These are phyloP conservation scores for Ictalurus furcatus DNA, from an alignment of 2,113 vertebrate species.

Conservation along the genomic window DNA sequence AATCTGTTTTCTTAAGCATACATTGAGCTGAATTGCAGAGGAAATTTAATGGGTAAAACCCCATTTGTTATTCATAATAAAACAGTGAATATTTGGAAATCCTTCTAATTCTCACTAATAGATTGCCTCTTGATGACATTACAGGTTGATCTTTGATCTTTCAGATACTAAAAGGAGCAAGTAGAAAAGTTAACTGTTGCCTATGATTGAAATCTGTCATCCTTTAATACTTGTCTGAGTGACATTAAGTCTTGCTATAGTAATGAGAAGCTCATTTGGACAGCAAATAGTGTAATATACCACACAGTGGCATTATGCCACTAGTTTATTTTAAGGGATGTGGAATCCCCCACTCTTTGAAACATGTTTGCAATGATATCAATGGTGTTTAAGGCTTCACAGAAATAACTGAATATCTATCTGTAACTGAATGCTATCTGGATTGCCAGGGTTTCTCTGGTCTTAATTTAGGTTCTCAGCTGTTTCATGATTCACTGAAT, in stretches of 20 bases:
- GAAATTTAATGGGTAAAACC: conserved; percentile 25
- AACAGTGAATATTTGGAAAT: conserved; percentile 32
- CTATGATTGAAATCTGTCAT: conserved; percentile 3
- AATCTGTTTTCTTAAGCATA: conserved; percentile 43
- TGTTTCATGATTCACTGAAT: conserved; percentile 9
- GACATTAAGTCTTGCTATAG: background rate
- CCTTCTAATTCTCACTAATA: conserved; percentile 16
- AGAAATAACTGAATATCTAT: conserved; percentile 59
- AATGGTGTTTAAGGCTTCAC: conserved; percentile 54
- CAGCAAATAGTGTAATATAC: background rate
- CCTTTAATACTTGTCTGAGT: background rate
- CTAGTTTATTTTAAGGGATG: conserved; percentile 51
- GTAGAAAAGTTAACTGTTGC: background rate
- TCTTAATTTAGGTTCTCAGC: conserved; percentile 25
- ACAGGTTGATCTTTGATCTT: background rate
- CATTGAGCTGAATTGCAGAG: conserved; percentile 6
- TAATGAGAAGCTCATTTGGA: conserved; percentile 13
- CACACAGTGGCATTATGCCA: background rate
- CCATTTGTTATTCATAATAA: conserved; percentile 35
- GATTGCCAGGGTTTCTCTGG: conserved; percentile 29
- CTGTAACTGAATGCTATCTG: conserved; percentile 11
- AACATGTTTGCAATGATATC: conserved; percentile 51
- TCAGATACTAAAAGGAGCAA: conserved; percentile 10
- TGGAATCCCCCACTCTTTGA: conserved; percentile 47
- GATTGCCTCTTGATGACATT: background rate